Evolutionary conservation across 2,113 vertebrate species (phyloP).

Genomic region (Odocoileus virginianus): DNA sequence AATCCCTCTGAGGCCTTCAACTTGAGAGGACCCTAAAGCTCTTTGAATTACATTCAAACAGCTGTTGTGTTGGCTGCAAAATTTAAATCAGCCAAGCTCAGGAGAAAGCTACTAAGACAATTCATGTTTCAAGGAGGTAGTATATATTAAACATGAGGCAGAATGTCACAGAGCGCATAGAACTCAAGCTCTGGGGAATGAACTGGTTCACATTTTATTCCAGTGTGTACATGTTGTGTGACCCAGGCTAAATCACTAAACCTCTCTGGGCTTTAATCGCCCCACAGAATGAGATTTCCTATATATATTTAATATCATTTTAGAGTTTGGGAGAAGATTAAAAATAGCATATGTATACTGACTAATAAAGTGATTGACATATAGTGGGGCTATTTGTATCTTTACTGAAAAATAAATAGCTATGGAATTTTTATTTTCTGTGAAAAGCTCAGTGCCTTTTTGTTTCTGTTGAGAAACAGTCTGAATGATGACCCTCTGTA

Average conservation of each 20-base stretch:
- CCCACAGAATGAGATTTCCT: neutral
- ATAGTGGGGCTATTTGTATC: neutral
- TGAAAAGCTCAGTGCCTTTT: neutral
- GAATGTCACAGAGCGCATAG: neutral
- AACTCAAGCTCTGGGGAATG: neutral
- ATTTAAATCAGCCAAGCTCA: constrained; percentile 12
- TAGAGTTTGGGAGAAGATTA: neutral
- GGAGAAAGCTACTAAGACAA: neutral
- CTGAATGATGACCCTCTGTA: neutral
- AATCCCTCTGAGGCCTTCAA: neutral
- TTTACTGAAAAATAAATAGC: neutral
- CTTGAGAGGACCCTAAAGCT: neutral
- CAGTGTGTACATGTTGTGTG: neutral
- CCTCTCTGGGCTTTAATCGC: neutral
- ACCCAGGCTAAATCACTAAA: neutral
- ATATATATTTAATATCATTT: neutral
- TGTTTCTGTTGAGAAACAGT: neutral
- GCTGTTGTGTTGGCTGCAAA: constrained; percentile 9
- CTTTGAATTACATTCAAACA: neutral
- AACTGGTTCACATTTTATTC: neutral
- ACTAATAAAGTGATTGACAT: neutral
- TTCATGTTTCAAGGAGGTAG: neutral
- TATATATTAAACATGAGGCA: neutral
- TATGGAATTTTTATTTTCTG: neutral
- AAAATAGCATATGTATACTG: neutral